A percentile compares a stretch with the other conserved stretches of the same genome.
Evolutionary conservation across 2,797 vertebrate genomes (phyloP).

Genomic region (Crocodylus rhombifer): DNA sequence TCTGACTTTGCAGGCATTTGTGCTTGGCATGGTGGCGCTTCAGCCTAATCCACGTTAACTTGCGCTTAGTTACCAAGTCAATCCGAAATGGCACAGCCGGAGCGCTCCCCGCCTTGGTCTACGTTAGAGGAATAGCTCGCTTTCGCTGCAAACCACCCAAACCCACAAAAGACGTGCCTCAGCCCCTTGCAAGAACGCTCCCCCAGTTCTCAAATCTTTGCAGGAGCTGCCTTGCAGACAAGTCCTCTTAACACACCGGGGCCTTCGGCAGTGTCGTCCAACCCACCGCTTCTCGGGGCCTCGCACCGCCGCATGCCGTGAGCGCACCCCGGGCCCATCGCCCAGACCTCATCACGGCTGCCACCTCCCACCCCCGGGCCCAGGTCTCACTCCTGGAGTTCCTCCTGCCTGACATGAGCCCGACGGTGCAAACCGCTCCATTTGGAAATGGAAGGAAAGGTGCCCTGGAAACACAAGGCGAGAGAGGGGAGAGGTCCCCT

Average conservation of each 20-base stretch:
- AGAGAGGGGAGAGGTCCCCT: background rate
- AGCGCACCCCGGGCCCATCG: no score
- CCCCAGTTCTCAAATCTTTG: background rate
- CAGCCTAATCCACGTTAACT: background rate
- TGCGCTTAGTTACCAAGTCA: background rate
- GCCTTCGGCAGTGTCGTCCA: no score
- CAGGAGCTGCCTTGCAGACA: background rate
- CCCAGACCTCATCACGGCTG: no score
- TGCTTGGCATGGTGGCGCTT: background rate
- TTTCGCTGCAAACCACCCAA: background rate
- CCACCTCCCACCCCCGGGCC: no score
- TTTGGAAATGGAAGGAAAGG: background rate
- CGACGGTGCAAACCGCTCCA: background rate
- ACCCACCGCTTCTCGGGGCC: no score
- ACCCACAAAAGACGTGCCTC: no score
- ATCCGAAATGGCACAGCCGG: background rate
- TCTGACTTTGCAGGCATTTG: background rate
- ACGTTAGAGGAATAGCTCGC: background rate
- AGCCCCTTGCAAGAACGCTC: background rate
- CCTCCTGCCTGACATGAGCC: background rate
- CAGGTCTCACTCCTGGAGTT: background rate
- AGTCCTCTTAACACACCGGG: no score
- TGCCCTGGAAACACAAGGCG: background rate
- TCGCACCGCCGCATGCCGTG: no score
- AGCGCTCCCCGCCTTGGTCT: background rate